Evolutionary conservation across 2,113 vertebrate genomes (phyloP).

Genomic region (Galeopterus variegatus): DNA sequence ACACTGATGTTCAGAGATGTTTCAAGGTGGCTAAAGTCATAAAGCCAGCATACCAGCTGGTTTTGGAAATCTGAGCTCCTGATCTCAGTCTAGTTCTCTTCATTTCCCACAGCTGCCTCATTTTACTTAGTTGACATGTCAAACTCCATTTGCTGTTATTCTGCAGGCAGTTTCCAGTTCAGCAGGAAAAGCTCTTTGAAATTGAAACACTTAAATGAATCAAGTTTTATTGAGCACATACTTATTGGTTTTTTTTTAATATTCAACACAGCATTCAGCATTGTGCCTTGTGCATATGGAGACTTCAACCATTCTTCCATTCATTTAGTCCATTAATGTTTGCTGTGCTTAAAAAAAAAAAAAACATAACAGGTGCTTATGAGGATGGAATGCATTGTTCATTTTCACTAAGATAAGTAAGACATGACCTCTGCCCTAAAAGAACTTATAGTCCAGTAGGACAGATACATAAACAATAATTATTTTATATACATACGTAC

Average conservation of each 20-base stretch:
- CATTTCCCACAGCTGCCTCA: neutral
- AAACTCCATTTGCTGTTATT: conserved; percentile 40
- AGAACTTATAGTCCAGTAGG: neutral
- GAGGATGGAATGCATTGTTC: neutral
- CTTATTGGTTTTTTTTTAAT: neutral
- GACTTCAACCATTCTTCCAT: neutral
- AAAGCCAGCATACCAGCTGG: neutral
- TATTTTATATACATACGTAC: neutral
- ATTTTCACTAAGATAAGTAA: conserved; percentile 33
- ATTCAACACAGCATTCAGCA: neutral
- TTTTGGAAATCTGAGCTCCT: neutral
- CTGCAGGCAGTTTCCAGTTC: conserved; percentile 45
- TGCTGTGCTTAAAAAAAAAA: neutral
- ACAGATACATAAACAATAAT: neutral
- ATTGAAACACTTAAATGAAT: conserved; percentile 22
- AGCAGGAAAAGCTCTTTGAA: conserved; percentile 14
- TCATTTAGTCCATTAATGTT: conserved; percentile 19
- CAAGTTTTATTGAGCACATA: conserved; percentile 18
- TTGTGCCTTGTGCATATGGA: neutral
- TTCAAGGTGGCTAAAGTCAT: conserved; percentile 54
- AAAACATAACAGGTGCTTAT: neutral
- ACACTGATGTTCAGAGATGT: conserved; percentile 1
- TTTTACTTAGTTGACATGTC: neutral
- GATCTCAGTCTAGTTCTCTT: neutral
- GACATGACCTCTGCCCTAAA: neutral